Evolutionary conservation across 2,797 vertebrate species (phyloP), one percentile per base, ranked within the genome.

Genomic region (Triplophysa bombifrons): DNA sequence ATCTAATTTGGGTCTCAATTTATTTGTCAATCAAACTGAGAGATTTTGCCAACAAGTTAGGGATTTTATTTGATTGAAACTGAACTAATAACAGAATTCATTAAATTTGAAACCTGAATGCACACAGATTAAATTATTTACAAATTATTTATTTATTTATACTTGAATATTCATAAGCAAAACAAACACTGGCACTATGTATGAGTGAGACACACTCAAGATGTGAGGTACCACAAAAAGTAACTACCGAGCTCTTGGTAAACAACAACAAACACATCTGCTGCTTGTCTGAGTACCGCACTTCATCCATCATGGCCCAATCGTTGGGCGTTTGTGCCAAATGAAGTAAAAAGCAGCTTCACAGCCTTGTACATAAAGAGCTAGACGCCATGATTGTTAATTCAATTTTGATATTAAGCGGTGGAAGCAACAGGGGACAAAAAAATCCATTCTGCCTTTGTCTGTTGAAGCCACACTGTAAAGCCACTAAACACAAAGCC

Each of bases 391-490:
- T 41, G 86, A 53, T 85, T 82, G 87, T 84, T 85, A 83, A 78
- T 74, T 74, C 75, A 17, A 71, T 41, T 22, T 67, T 70, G 22
- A 83, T 75, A 78, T 70, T 56, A 69, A 84, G 84, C 74, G 75
- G 78, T 79, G 34, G 51, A 76, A 87, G 81, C 48, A 74, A 74
- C 60, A 82, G 44, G 7, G 74, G 74, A 44, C 82, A 73, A 56
- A 88, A 87, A 60, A 88, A 87, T 85, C 69, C 72, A 73, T 20
- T 44, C 78, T 55, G 81, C 87, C 80, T 85, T 86, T 86, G 85
- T 85, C 78, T 81, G 67, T 25, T 50, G 44, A 41, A 73, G 67
- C 58, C 63, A 53, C 41, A 72, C 38, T 64, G 67, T 73, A 83
- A 70, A 27, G 6, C 22, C 78, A 80, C 69, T 74, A 71, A 46